Evolutionary conservation across 2,113 vertebrate genomes (phyloP), one percentile per base, ranked within the genome.

Genomic region (Barbus barbus): DNA sequence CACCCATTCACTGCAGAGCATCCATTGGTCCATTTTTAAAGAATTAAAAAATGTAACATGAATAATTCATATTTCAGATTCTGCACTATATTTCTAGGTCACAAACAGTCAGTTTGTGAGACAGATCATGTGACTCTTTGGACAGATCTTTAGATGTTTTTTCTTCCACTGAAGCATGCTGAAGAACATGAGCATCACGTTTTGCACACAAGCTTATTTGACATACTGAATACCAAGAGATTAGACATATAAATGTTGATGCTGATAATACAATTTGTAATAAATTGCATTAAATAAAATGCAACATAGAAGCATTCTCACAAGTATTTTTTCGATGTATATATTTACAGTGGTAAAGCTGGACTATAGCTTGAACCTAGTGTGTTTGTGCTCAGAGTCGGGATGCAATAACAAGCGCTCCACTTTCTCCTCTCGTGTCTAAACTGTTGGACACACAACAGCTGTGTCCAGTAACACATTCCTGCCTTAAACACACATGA

Each of bases 401-500:
- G 18, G 51, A 28, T 56, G 36, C 48, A 72, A 71, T 56, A 82
- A 82, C 80, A 82, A 71, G 11, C 46, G 53, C 80, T 82, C 46
- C 46, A 56, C 65, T 69, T 71, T 82, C 80, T 28, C 65, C 65
- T 82, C 65, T 71, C 83, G 20, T 72, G 24, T 69, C 26, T 26
- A 48, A 84, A 63, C 48, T 22, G 65, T 72, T 71, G 63, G 83
- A 73, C 76, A 73, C 20, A 22, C 83, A 80, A 78, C 83, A 84
- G 83, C 65, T 79, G 83, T 58, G 51, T n/a, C 20, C 76, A 51
- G 65, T 33, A 67, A 67, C 28, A 53, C 63, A 53, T 18, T 71
- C 65, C 61, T 22, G 20, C 65, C 44, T 36, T 22, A 73, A 26
- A 46, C 83, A 78, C 48, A 71, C 82, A 76, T 13, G 38, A 24